Evolutionary conservation across 2,113 vertebrate genomes (phyloP), one percentile per base, ranked within the genome.

Genomic region (Rhizomys pruinosus): DNA sequence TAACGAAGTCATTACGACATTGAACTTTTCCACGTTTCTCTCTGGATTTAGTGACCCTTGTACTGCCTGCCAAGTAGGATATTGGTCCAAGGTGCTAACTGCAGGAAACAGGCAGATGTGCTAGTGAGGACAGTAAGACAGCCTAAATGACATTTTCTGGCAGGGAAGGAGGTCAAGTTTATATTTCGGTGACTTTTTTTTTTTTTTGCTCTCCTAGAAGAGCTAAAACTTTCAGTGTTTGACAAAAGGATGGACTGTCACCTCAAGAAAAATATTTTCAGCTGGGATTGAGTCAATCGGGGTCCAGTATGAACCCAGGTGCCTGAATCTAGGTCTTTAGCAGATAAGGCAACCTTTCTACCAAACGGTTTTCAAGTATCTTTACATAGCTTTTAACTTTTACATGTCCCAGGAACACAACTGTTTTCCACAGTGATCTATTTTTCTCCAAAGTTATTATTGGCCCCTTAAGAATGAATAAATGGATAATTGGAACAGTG

Each of bases 71-170:
- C 91, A 93, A 84, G 29, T 72, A 61, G 86, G 77, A 78, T 69
- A 64, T 47, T 87, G 52, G 89, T 16, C 63, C 66, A 37, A 77
- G 79, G 86, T 84, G 95, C 85, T 55, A 71, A 85, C 74, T 77
- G 42, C 13, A 77, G 69, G 93, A 97, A 98, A 98, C 96, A 98
- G 91, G 85, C 74, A 96, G 86, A 37, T 29, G 1, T 77, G 19
- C 74, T 95, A 84, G 94, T 74, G 85, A 94, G 93, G 71, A 47
- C 11, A 3, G 72, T 55, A 64, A 87, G 74, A 87, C 2, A 0
- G 76, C 89, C 89, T 64, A 47, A 94, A 84, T 34, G 13, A 73
- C 87, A 39, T 22, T 68, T 39, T 42, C 90, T 95, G 34, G 73
- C 95, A 94, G 94, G 94, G 96, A 96, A 92, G 57, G 90, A 90